These are phyloP conservation scores for Rotaria sp. DNA, from an alignment of 2,888 invertebrate species.

Conservation along the genomic window DNA sequence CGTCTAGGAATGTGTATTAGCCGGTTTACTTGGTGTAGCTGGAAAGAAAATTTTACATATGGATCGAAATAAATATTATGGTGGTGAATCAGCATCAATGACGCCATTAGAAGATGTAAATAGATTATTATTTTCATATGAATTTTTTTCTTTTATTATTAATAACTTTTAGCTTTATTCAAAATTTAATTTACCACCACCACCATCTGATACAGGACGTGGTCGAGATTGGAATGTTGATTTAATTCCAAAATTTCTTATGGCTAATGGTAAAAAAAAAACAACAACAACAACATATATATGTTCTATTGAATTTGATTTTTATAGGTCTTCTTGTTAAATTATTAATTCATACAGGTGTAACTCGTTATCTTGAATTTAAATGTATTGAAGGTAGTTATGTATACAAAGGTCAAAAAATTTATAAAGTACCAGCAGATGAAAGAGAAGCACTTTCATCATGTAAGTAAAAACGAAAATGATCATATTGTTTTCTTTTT, in stretches of 20 bases:
- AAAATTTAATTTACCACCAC: slow-evolving; percentile 66
- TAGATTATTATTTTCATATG: slow-evolving; percentile 25
- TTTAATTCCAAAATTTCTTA: slow-evolving; percentile 95
- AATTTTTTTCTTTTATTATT: slow-evolving; percentile 7
- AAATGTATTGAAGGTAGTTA: slow-evolving; percentile 97
- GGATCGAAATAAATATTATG: slow-evolving; percentile 99
- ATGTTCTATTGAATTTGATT: not conserved
- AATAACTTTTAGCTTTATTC: slow-evolving; percentile 63
- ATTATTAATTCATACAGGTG: slow-evolving; percentile 92
- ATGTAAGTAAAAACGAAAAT: not conserved
- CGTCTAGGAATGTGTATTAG: slow-evolving; percentile 80
- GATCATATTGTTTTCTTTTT: not conserved
- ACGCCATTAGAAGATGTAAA: slow-evolving; percentile 81
- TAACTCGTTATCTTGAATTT: slow-evolving; percentile 94
- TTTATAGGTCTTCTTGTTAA: slow-evolving; percentile 72
- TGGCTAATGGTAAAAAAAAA: slow-evolving; percentile 72
- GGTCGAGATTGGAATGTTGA: slow-evolving; percentile 96
- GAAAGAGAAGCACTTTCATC: slow-evolving; percentile 92
- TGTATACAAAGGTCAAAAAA: slow-evolving; percentile 87
- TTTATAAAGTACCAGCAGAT: slow-evolving; percentile 93
- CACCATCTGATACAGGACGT: slow-evolving; percentile 56
- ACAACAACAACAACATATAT: not conserved
- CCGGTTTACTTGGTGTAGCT: slow-evolving; percentile 95
- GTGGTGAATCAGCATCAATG: slow-evolving; percentile 97
- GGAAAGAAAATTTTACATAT: slow-evolving; percentile 98